Percentiles rank a stretch among this genome's conserved stretches.
These are phyloP conservation scores for Pseudopodoces humilis DNA, from an alignment of 2,113 vertebrate species.

Conservation along the genomic window DNA sequence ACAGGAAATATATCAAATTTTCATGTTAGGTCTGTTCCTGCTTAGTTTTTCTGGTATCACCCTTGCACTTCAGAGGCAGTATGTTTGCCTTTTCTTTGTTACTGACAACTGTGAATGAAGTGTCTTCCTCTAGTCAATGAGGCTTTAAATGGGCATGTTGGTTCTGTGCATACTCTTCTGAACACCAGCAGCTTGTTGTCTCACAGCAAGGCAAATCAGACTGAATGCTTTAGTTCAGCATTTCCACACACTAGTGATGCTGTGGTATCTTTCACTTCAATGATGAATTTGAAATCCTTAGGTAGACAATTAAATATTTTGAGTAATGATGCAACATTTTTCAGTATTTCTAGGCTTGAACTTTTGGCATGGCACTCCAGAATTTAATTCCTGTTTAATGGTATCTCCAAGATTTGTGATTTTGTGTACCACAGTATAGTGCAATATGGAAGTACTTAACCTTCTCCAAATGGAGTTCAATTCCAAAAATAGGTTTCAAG, in stretches of 20 bases:
- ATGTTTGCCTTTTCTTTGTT: neutral
- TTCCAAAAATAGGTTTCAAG: neutral
- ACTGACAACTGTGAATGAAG: neutral
- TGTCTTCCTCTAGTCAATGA: neutral
- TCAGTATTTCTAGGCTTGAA: neutral
- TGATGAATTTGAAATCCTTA: neutral
- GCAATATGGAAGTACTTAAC: neutral
- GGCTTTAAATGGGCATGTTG: rapidly evolving
- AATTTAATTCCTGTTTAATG: neutral
- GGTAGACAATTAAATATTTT: neutral
- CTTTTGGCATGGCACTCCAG: neutral
- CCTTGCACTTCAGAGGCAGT: neutral
- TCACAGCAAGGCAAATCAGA: neutral
- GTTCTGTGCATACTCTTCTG: neutral
- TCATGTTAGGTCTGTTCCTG: neutral
- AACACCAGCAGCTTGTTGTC: neutral
- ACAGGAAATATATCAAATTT: neutral
- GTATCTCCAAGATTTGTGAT: neutral
- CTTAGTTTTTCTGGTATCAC: neutral
- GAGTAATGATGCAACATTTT: neutral
- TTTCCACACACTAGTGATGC: neutral
- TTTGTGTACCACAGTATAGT: neutral
- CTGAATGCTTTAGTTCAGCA: neutral
- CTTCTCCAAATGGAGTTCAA: neutral
- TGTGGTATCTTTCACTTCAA: neutral